A percentile compares a stretch with the other conserved stretches of the same genome.
Conservation (phyloP, 2,888 invertebrate species). For the Masnerella sp. region DNA sequence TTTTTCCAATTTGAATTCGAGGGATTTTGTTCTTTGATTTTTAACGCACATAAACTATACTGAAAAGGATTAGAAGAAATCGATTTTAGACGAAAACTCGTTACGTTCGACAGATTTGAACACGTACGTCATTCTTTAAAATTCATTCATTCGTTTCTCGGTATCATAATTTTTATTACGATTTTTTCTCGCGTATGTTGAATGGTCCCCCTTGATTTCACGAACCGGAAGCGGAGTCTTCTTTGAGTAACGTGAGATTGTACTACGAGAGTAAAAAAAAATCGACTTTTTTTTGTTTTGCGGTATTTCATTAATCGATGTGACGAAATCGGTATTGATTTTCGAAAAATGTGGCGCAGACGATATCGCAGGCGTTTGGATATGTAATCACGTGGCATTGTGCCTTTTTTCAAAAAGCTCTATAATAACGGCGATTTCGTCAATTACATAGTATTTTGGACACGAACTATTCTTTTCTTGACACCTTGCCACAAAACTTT, state of each 20-base stretch:
- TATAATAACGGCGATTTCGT: slow-evolving; percentile 40
- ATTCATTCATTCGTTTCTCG: background rate
- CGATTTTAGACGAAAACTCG: too few relatives aligned
- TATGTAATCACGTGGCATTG: slow-evolving; percentile 23
- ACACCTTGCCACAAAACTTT: slow-evolving; percentile 43
- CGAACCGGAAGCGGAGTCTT: slow-evolving; percentile 19
- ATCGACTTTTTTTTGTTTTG: slow-evolving; percentile 2
- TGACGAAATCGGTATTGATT: slow-evolving; percentile 26
- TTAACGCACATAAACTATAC: too few relatives aligned
- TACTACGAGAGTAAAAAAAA: slow-evolving; percentile 3
- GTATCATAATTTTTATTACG: slow-evolving; percentile 2
- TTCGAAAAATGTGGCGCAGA: slow-evolving; percentile 7
- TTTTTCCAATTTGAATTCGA: too few relatives aligned
- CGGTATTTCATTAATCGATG: slow-evolving; percentile 17
- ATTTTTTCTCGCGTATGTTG: background rate
- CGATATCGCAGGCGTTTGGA: slow-evolving; percentile 9
- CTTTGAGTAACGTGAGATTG: background rate
- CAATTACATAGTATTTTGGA: slow-evolving; percentile 34
- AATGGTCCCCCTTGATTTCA: too few relatives aligned
- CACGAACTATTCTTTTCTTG: slow-evolving; percentile 51
- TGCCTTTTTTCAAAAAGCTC: slow-evolving; percentile 13
- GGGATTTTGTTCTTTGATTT: too few relatives aligned
- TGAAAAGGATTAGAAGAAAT: too few relatives aligned
- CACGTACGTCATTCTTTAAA: slow-evolving; percentile 1
- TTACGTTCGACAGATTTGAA: too few relatives aligned